A percentile compares a stretch with the other conserved stretches of the same genome.
Evolutionary conservation across 2,113 vertebrate species (phyloP).

Genomic region (Crotalus horridus): DNA sequence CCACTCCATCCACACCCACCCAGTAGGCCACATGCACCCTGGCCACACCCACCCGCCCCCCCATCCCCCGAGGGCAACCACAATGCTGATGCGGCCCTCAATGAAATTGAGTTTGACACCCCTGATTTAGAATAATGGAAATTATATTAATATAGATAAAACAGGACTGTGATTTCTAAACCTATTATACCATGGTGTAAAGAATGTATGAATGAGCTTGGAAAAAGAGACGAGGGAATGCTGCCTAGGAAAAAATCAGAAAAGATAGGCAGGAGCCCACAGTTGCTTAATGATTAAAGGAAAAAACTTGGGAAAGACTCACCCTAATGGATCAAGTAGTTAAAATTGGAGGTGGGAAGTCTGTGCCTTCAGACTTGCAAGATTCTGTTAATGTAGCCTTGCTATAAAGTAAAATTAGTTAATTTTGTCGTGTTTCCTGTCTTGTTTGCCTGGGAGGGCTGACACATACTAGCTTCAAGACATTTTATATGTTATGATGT

Average conservation of each 20-base stretch:
- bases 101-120: no score
- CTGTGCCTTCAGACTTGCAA: not conserved
- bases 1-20: no score
- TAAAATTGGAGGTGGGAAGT: not conserved
- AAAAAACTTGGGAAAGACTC: not conserved
- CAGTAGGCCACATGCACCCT: no score
- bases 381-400: not conserved
- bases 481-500: not conserved
- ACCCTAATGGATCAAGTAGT: not conserved
- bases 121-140: not conserved
- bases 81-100: no score
- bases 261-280: not conserved
- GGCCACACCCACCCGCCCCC: no score
- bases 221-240: not conserved
- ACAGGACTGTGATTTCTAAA: not conserved
- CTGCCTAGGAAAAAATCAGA: not conserved
- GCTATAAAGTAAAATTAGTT: not conserved
- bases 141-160: not conserved
- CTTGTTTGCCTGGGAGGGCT: not conserved
- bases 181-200: not conserved
- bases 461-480: not conserved
- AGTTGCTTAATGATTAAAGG: not conserved
- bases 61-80: no score
- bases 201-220: not conserved
- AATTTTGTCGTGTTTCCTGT: not conserved